Evolutionary conservation across 2,113 vertebrate species (phyloP).

Genomic region (Xiphorhynchus elegans): DNA sequence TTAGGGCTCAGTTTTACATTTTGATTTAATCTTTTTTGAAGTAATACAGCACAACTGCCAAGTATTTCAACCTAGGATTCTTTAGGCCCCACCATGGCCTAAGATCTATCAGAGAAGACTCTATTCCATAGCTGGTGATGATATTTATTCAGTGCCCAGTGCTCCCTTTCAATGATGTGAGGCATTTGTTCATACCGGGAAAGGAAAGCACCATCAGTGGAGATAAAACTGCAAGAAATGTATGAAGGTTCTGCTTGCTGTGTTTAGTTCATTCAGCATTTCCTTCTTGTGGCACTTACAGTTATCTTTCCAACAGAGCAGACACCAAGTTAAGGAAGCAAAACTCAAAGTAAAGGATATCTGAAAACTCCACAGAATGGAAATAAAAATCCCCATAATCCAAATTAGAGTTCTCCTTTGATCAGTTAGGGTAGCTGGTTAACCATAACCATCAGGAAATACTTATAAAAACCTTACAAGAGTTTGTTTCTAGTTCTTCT

Average conservation of each 20-base stretch:
- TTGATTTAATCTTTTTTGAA: neutral
- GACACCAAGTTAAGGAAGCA: neutral
- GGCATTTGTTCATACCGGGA: neutral
- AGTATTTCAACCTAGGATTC: neutral
- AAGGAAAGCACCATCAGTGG: neutral
- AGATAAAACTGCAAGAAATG: neutral
- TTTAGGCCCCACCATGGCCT: neutral
- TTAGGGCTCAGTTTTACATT: neutral
- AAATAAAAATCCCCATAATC: neutral
- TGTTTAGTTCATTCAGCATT: constrained; percentile 3
- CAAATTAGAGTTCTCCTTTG: neutral
- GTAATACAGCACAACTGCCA: neutral
- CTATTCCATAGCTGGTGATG: neutral
- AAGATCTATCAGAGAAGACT: neutral
- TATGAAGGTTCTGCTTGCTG: neutral
- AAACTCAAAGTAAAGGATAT: neutral
- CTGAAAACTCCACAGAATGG: neutral
- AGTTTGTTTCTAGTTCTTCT: neutral
- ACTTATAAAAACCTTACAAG: neutral
- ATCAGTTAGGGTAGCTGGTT: neutral
- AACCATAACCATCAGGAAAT: neutral
- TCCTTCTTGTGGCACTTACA: constrained; percentile 4
- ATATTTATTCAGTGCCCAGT: neutral
- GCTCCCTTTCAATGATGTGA: neutral
- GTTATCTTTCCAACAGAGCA: neutral